Evolutionary conservation across 2,888 invertebrate species (phyloP).

Genomic region (Serrognathus titanus): DNA sequence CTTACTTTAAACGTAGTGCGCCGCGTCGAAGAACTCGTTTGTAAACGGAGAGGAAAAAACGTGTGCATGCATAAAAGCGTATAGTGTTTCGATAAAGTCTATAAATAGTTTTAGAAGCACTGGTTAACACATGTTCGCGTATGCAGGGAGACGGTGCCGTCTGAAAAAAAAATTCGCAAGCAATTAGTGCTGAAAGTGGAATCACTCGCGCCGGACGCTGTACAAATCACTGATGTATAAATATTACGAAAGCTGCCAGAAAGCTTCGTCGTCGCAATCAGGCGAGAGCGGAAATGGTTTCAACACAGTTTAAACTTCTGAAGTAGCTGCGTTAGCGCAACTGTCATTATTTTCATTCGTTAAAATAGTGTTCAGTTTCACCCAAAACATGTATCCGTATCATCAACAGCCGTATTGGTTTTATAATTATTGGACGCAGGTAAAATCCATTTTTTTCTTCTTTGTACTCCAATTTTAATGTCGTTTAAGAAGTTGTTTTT

Average conservation of each 20-base stretch:
- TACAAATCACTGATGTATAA: no score
- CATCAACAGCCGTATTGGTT: slow-evolving; percentile 11
- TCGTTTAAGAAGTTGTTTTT: no score
- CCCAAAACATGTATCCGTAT: slow-evolving; percentile 1
- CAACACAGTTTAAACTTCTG: no score
- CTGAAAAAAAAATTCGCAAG: slow-evolving; percentile 4
- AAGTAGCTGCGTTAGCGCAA: no score
- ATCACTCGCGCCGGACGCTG: background rate
- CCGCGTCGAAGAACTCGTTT: background rate
- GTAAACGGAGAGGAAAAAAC: background rate
- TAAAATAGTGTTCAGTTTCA: no score
- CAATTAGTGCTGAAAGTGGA: slow-evolving; percentile 5
- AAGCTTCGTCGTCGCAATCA: background rate
- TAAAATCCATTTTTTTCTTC: background rate
- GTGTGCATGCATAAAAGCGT: background rate
- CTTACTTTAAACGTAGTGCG: background rate
- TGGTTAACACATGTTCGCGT: slow-evolving; percentile 6
- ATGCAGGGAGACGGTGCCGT: background rate
- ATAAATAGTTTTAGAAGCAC: slow-evolving; percentile 9
- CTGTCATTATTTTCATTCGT: no score
- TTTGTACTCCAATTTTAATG: no score
- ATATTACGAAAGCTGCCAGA: background rate
- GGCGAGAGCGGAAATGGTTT: no score
- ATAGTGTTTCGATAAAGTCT: slow-evolving; percentile 2
- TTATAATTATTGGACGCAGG: slow-evolving; percentile 18